A percentile compares a stretch with the other conserved stretches of the same genome.
Conservation (phyloP, 1,140 invertebrate genomes). For the Chelonus insularis region DNA sequence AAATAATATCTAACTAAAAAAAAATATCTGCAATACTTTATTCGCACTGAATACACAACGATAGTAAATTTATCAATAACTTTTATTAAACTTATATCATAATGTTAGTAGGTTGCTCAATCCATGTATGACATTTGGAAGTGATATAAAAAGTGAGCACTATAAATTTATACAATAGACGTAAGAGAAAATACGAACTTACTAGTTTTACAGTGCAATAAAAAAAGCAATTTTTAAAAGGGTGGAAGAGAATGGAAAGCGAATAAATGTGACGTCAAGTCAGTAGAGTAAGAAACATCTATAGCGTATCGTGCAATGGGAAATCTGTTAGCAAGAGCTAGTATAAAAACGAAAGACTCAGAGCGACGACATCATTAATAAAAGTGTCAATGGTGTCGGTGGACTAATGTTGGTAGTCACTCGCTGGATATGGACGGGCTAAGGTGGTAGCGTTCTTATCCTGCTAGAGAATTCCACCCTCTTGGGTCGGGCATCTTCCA, state of each 20-base stretch:
- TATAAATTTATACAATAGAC: too few species aligned
- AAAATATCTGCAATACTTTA: too few species aligned
- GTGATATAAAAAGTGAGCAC: too few species aligned
- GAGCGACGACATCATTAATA: slow-evolving; percentile 58
- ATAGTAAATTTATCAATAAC: too few species aligned
- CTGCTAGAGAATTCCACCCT: slow-evolving; percentile 43
- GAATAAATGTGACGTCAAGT: slow-evolving; percentile 13
- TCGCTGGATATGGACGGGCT: slow-evolving; percentile 38
- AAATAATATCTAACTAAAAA: too few species aligned
- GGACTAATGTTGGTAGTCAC: slow-evolving; percentile 59
- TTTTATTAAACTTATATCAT: too few species aligned
- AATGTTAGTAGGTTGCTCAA: too few species aligned
- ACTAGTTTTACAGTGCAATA: not conserved
- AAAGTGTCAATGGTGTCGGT: slow-evolving; percentile 61
- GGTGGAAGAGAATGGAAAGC: slow-evolving; percentile 6
- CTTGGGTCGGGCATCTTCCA: slow-evolving; percentile 28
- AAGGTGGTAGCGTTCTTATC: slow-evolving; percentile 32
- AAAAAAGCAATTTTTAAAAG: slow-evolving; percentile 4
- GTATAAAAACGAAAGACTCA: slow-evolving; percentile 33
- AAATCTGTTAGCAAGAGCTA: slow-evolving; percentile 21
- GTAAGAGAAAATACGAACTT: too few species aligned
- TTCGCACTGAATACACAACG: too few species aligned
- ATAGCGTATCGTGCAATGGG: slow-evolving; percentile 28
- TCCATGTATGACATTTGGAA: too few species aligned
- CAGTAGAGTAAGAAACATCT: slow-evolving; percentile 19